Conservation (phyloP, 1,140 invertebrate species). For the Saccostrea glomerata region DNA sequence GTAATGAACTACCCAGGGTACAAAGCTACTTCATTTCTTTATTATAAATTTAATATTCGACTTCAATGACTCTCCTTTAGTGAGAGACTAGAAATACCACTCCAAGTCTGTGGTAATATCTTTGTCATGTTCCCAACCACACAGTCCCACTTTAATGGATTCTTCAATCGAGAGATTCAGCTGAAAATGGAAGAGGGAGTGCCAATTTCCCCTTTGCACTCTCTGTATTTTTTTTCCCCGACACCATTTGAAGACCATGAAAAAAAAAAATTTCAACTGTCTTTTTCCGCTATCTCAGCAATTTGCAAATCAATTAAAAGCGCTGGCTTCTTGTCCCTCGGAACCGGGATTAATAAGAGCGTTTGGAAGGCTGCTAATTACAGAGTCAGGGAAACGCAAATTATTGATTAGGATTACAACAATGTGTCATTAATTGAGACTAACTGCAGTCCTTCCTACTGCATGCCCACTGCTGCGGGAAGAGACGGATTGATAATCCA, state of each 20-base stretch:
- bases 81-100: no score
- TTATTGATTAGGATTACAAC: conserved; percentile 36
- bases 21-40: no score
- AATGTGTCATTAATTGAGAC: conserved; percentile 35
- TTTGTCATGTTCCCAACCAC: neutral
- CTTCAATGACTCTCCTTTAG: no score
- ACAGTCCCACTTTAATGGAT: neutral
- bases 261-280: conserved; percentile 7
- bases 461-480: conserved; percentile 1
- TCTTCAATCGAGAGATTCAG: neutral
- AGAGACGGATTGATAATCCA: neutral
- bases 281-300: conserved; percentile 22
- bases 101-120: neutral
- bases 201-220: neutral
- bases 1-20: no score
- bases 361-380: conserved; percentile 24
- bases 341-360: conserved; percentile 11
- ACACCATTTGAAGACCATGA: neutral
- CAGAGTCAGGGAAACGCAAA: conserved; percentile 30
- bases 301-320: conserved; percentile 37
- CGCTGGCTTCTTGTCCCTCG: neutral
- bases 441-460: neutral
- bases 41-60: no score
- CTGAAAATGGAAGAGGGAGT: neutral
- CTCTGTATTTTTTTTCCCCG: neutral